Conservation (phyloP, 2,113 vertebrate genomes). For the Anoura caudifer region DNA sequence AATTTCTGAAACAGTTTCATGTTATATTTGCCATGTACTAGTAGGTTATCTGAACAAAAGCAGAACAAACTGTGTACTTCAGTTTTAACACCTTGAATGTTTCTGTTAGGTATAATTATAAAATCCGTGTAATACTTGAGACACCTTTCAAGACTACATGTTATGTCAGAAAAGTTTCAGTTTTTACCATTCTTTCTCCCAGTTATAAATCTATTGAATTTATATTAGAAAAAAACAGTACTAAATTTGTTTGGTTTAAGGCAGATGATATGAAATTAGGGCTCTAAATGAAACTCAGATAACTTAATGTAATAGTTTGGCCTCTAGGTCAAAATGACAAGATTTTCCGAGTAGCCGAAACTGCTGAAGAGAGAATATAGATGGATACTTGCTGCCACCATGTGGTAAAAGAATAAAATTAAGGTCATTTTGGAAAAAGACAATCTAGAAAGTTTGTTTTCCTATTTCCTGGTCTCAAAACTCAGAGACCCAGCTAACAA, state of each 20-base stretch:
- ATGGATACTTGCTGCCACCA: constrained; percentile 60
- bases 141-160: background rate
- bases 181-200: background rate
- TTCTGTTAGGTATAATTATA: background rate
- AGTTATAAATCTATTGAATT: background rate
- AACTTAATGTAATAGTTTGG: constrained; percentile 1
- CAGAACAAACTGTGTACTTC: background rate
- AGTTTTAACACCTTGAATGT: background rate
- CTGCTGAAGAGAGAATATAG: background rate
- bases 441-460: background rate
- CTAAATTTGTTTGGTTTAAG: background rate
- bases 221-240: background rate
- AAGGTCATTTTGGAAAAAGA: background rate
- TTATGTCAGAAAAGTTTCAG: background rate
- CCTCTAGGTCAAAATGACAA: background rate
- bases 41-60: background rate
- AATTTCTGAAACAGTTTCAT: background rate
- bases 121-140: background rate
- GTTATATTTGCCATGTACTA: background rate
- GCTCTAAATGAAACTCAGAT: constrained; percentile 38
- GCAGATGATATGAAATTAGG: background rate
- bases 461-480: constrained; percentile 8
- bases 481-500: background rate
- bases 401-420: constrained; percentile 35
- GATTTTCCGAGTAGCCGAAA: background rate